Evolutionary conservation across 2,797 vertebrate species (phyloP).

Genomic region (Diglossa cyanea): DNA sequence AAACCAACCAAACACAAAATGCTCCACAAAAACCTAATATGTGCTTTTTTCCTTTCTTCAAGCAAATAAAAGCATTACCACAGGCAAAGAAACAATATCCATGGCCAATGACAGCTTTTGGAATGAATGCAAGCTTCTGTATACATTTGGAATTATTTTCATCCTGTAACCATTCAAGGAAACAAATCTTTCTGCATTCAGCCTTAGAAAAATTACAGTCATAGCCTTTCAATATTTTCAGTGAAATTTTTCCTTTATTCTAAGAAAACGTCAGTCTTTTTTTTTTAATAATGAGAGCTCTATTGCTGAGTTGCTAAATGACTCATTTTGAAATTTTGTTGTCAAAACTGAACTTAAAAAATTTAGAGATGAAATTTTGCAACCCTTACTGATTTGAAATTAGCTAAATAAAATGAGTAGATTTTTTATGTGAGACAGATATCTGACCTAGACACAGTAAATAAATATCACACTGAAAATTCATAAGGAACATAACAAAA

Average conservation of each 20-base stretch:
- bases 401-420: neutral
- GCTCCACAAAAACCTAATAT: rapidly evolving
- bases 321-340: neutral
- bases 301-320: neutral
- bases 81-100: neutral
- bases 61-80: neutral
- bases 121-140: neutral
- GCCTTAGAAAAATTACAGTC: neutral
- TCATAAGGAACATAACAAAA: neutral
- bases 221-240: neutral
- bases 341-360: neutral
- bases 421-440: neutral
- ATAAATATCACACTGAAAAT: neutral
- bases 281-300: neutral
- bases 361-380: neutral
- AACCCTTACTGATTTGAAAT: neutral
- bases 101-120: neutral
- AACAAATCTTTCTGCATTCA: neutral
- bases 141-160: neutral
- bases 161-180: neutral
- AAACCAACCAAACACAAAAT: neutral
- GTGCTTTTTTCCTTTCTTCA: neutral
- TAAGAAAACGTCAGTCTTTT: neutral
- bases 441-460: neutral
- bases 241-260: neutral